Evolutionary conservation across 2,113 vertebrate genomes (phyloP).

Genomic region (Toxostoma redivivum): DNA sequence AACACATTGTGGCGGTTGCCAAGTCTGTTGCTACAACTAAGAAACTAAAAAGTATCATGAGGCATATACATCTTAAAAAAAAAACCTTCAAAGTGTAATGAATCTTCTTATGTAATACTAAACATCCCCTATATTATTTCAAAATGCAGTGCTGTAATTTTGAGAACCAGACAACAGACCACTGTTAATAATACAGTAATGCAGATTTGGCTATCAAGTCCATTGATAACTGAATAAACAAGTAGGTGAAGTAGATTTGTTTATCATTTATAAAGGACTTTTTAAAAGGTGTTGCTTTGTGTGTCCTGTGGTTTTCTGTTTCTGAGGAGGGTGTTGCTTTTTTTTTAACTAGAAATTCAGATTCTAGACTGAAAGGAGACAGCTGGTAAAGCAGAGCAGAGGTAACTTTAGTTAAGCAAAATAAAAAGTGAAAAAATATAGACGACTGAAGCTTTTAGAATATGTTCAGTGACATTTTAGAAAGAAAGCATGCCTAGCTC

Average conservation of each 20-base stretch:
- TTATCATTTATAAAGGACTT: neutral
- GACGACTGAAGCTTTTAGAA: neutral
- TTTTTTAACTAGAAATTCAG: neutral
- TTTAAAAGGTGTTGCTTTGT: neutral
- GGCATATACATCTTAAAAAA: neutral
- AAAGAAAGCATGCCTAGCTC: neutral
- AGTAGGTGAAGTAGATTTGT: neutral
- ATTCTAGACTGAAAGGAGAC: neutral
- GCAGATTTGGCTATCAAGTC: neutral
- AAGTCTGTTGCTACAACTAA: neutral
- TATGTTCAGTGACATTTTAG: neutral
- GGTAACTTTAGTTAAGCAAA: neutral
- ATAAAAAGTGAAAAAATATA: neutral
- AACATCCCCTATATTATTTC: neutral
- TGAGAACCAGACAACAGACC: neutral
- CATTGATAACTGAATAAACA: neutral
- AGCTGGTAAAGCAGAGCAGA: neutral
- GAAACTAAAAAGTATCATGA: neutral
- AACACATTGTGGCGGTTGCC: neutral
- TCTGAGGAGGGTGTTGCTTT: neutral
- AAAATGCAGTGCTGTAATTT: neutral
- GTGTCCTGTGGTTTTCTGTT: neutral
- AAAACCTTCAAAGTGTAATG: neutral
- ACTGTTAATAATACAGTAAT: neutral
- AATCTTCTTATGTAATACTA: neutral